phyloP scores from a whole-genome alignment of 2,888 invertebrate species.

The Drosophila borealis region DNA sequence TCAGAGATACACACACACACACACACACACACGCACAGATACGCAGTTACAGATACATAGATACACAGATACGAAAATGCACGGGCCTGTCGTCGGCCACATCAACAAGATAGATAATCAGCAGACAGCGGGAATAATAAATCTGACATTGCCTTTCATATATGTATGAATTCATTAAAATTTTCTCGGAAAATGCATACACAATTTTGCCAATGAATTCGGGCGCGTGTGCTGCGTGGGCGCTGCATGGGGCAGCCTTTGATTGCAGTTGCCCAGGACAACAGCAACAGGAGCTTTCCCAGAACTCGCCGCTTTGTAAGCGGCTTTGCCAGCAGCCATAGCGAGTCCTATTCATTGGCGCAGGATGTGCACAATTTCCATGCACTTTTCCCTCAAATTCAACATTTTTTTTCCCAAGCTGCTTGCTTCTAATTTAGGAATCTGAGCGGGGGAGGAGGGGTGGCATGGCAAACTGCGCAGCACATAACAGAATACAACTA shows the following conservation, averaged over 20 bases:
- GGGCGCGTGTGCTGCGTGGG: neutral
- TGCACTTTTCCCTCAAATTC: constrained; percentile 55
- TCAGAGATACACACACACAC: neutral
- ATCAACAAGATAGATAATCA: constrained; percentile 36
- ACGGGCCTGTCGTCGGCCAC: constrained; percentile 27
- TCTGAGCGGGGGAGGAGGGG: neutral
- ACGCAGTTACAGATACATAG: constrained; percentile 4
- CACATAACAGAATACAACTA: neutral
- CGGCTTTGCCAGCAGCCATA: constrained; percentile 50
- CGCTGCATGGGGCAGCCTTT: constrained; percentile 5
- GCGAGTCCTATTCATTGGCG: constrained; percentile 28
- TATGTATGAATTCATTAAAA: constrained; percentile 37
- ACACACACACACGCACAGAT: neutral
- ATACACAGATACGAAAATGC: constrained; percentile 10
- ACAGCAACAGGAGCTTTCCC: constrained; percentile 37
- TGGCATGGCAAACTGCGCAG: constrained; percentile 8
- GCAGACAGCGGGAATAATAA: constrained; percentile 12
- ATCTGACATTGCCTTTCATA: constrained; percentile 28
- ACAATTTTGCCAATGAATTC: constrained; percentile 43
- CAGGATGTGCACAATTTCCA: constrained; percentile 59
- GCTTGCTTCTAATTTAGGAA: constrained; percentile 50
- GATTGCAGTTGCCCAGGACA: constrained; percentile 16
- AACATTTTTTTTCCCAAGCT: constrained; percentile 27
- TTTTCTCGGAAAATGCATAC: constrained; percentile 51
- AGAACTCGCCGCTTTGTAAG: constrained; percentile 42